These are phyloP conservation scores for Coracias cyanogaster DNA, from an alignment of 2,797 vertebrate species.

Conservation along the genomic window DNA sequence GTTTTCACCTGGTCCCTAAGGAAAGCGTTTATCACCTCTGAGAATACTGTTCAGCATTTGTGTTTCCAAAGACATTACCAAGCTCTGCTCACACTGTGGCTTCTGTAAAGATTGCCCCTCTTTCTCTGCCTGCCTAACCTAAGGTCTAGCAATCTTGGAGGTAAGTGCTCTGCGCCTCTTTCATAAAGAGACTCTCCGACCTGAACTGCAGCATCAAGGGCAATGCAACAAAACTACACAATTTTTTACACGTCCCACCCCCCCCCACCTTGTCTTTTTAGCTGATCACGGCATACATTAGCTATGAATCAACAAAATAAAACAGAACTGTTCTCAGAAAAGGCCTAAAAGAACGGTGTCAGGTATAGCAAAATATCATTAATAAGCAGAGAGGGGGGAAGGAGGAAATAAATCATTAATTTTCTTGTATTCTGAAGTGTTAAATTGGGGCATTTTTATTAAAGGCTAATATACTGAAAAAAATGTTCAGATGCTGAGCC, in stretches of 20 bases:
- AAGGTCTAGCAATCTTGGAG: not conserved
- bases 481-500: not conserved
- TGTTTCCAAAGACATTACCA: not conserved
- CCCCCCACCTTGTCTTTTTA: not conserved
- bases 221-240: not conserved
- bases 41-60: not conserved
- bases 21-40: not conserved
- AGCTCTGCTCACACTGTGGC: not conserved
- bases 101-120: not conserved
- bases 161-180: not conserved
- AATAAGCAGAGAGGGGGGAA: slow-evolving; percentile 15
- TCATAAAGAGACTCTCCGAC: not conserved
- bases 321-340: slow-evolving; percentile 12
- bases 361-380: slow-evolving; percentile 35
- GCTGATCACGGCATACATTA: not conserved
- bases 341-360: not conserved
- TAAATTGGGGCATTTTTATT: slow-evolving; percentile 38
- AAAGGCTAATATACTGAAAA: not conserved
- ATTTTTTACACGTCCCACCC: not conserved
- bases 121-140: not conserved
- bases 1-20: not conserved
- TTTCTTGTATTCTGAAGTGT: slow-evolving; percentile 38
- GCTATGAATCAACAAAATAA: slow-evolving; percentile 15
- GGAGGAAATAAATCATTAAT: slow-evolving; percentile 15
- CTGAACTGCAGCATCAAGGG: not conserved